A percentile compares a stretch with the other conserved stretches of the same genome.
These are phyloP conservation scores for Artibeus jamaicensis DNA, from an alignment of 2,797 vertebrate species.

Conservation along the genomic window DNA sequence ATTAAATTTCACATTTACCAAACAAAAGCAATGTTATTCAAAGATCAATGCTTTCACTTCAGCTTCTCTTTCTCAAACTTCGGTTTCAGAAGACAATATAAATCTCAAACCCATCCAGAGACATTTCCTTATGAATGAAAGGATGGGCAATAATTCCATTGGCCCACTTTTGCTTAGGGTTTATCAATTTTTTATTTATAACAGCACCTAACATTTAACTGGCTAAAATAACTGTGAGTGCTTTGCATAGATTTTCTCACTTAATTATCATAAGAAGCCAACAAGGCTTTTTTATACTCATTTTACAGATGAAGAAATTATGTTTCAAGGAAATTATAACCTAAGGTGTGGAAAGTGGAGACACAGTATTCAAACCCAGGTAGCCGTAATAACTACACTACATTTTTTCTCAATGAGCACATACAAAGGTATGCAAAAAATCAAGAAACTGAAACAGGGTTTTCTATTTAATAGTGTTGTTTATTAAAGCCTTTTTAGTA, in stretches of 20 bases:
- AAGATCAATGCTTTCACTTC: background rate
- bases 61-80: background rate
- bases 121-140: background rate
- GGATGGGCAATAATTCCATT: background rate
- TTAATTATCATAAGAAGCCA: background rate
- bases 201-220: background rate
- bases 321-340: slow-evolving; percentile 23
- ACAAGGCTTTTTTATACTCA: background rate
- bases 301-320: background rate
- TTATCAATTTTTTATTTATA: background rate
- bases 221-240: background rate
- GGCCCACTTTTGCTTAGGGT: background rate
- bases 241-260: background rate
- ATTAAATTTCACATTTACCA: slow-evolving; percentile 8
- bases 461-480: background rate
- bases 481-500: background rate
- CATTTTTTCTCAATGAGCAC: background rate
- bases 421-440: background rate
- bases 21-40: background rate
- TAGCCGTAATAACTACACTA: background rate
- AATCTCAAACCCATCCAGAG: background rate
- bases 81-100: background rate
- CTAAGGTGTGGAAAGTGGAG: background rate
- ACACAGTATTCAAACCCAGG: background rate
- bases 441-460: background rate